Evolutionary conservation across 2,113 vertebrate species (phyloP).

Genomic region (Phyllopteryx taeniolatus): DNA sequence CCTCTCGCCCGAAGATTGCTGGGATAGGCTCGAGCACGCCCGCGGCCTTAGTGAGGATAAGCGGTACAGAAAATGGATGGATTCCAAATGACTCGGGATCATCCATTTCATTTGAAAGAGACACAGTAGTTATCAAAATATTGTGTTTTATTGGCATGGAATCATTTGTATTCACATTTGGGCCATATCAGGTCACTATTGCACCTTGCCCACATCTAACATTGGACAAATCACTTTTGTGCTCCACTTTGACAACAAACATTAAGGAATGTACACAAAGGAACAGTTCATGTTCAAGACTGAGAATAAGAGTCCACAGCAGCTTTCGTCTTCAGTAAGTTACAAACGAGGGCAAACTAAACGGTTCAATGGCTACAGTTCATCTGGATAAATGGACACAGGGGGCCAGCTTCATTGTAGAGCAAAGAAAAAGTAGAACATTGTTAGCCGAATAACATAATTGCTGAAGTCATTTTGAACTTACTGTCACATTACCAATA

Average conservation of each 20-base stretch:
- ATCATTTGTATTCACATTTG: slow-evolving; percentile 34
- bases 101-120: neutral
- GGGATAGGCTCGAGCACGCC: no score
- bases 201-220: slow-evolving; percentile 49
- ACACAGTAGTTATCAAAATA: slow-evolving; percentile 10
- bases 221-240: neutral
- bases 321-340: neutral
- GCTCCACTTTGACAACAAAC: neutral
- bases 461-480: no score
- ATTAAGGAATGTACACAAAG: neutral
- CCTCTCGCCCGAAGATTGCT: no score
- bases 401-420: neutral
- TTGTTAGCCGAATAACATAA: neutral
- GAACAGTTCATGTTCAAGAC: neutral
- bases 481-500: no score
- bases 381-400: neutral
- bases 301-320: neutral
- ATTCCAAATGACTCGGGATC: no score
- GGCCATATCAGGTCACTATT: slow-evolving; percentile 33
- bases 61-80: no score
- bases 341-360: neutral
- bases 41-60: no score
- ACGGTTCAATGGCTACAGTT: neutral
- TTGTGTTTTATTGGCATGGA: slow-evolving; percentile 37
- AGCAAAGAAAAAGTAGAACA: neutral